phyloP scores from a whole-genome alignment of 2,113 vertebrate species.

The Probosciger aterrimus region DNA sequence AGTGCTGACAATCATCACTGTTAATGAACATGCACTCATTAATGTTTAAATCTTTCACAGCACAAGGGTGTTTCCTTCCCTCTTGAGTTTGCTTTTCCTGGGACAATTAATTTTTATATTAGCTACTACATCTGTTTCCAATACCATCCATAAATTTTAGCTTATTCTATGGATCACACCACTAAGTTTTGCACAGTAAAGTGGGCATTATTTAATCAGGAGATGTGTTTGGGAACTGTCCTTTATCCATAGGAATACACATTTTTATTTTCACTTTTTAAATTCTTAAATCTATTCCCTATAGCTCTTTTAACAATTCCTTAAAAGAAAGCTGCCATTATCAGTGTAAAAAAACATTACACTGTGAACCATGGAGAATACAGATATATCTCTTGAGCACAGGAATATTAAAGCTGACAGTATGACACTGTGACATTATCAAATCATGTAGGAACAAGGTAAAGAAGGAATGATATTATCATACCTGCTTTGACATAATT shows the following conservation, averaged over 20 bases:
- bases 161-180: neutral
- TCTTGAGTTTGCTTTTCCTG: neutral
- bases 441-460: neutral
- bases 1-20: slow-evolving; percentile 19
- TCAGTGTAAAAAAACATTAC: neutral
- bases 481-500: neutral
- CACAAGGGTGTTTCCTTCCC: neutral
- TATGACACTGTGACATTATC: neutral
- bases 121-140: neutral
- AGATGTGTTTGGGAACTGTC: neutral
- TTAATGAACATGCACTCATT: slow-evolving; percentile 23
- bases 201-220: neutral
- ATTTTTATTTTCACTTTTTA: neutral
- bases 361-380: neutral
- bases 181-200: neutral
- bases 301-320: neutral
- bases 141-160: neutral
- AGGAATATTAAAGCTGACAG: neutral
- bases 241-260: neutral
- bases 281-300: neutral
- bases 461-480: neutral
- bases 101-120: slow-evolving; percentile 12
- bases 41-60: slow-evolving; percentile 15
- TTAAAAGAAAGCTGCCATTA: neutral
- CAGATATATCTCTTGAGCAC: neutral